Evolutionary conservation across 1,140 invertebrate species (phyloP), one percentile per base, ranked within the genome.

Genomic region (Dufourea novaeangliae): DNA sequence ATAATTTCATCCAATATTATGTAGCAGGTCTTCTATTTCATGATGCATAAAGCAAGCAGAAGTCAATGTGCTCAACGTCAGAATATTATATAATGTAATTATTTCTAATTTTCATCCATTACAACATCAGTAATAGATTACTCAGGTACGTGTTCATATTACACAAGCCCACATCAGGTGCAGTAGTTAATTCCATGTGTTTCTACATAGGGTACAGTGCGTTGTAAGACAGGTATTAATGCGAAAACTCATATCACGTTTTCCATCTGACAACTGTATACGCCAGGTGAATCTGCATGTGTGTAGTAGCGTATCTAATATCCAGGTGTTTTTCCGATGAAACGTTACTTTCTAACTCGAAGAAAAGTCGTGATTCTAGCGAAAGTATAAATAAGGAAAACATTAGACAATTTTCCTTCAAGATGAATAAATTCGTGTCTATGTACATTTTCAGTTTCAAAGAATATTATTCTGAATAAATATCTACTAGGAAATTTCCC

Each of bases 291-390:
- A 14, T 56, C 27, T 29, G 27, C 29, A 57, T 34, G 37, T 37
- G 3, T 37, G 3, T 57, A 32, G 25, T 32, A 61, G 22, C n/a
- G 17, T 8, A 22, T n/a, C 14, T n/a, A 37, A 7, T 11, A 22
- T n/a, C n/a, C n/a, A n/a, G n/a, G n/a, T n/a, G n/a, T 37, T 61
- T 14, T 61, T n/a, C 34, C 32, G 57, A 61, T 61, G 5, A 61
- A 37, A 20, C 12, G 12, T 34, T 25, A 6, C 57, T 39, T 61
- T 61, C 57, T 61, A 61, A n/a, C 17, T 37, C 17, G 10, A 1
- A 10, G n/a, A 22, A 1, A 2, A 22, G 10, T n/a, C 3, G 22
- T 10, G 20, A 20, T 11, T 25, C 22, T n/a, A 54, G 50, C 41
- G 41, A 46, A 46, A 46, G 41, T n/a, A n/a, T n/a, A n/a, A n/a